Evolutionary conservation across 2,797 vertebrate species (phyloP), one percentile per base, ranked within the genome.

Genomic region (Uromys caudimaculatus): DNA sequence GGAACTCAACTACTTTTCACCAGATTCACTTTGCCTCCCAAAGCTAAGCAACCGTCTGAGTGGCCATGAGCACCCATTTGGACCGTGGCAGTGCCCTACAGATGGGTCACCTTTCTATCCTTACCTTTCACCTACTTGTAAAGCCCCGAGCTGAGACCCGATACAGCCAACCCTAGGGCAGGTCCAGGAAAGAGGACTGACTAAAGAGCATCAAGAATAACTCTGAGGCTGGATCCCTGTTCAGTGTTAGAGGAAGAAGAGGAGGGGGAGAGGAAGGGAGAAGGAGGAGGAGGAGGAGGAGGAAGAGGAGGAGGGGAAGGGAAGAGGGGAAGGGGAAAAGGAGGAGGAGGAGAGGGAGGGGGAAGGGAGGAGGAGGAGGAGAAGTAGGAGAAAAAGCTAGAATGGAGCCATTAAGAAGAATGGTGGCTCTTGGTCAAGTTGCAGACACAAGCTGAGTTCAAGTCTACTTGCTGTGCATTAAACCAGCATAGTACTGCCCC

Each of bases 381-480:
- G 35, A 69, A 32, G 35, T n/a, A 35, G 67, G 17, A 11, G 19
- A 23, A 24, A 27, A 52, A 29, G 27, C 47, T 19, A 8, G 52
- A 71, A 81, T 21, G 35, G 82, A 50, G 11, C 14, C 69, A n/a
- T 44, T n/a, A 27, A 47, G 75, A n/a, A 16, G 41, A 35, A 16
- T 3, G 10, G 3, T 56, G 62, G n/a, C 60, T 89, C 41, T 60
- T 67, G 32, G 23, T 23, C 29, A 71, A 62, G 82, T 3, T 35
- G 14, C 32, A 50, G 81, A 78, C 67, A 29, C 5, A 58, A 81
- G 47, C 60, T 78, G 50, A 92, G 52, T 77, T 32, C 7, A 3
- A 81, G 35, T 19, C 58, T 91, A 32, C n/a, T 84, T 81, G 44
- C 52, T 87, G n/a, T 73, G 78, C 83, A 76, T 93, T 71, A 76